phyloP scores from a whole-genome alignment of 2,113 vertebrate genomes.

The Marcusenius ussheri region DNA sequence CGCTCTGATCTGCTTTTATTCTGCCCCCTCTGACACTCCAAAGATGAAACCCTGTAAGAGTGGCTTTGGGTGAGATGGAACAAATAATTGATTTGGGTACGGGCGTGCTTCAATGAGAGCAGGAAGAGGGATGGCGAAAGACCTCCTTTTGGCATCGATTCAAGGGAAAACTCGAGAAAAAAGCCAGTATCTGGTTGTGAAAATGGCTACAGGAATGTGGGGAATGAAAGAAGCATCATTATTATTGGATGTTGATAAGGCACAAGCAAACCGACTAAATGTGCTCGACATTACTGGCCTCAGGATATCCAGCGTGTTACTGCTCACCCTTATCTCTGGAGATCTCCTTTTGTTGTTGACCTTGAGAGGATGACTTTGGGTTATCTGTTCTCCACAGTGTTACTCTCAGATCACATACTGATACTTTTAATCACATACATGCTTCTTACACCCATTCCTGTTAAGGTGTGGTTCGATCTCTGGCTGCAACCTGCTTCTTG shows the following conservation, averaged over 20 bases:
- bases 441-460: background rate
- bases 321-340: background rate
- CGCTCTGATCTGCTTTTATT: background rate
- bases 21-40: background rate
- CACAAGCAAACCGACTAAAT: background rate
- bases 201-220: background rate
- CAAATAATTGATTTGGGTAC: background rate
- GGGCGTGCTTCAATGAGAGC: background rate
- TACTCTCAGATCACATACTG: background rate
- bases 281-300: background rate
- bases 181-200: background rate
- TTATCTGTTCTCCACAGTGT: background rate
- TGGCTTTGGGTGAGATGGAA: background rate
- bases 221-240: background rate
- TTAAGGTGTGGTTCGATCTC: background rate
- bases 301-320: background rate
- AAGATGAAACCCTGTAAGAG: background rate
- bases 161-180: background rate
- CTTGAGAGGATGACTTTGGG: background rate
- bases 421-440: background rate
- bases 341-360: background rate
- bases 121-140: background rate
- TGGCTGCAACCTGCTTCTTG: background rate
- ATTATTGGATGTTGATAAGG: background rate
- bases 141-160: background rate